phyloP scores from a whole-genome alignment of 2,797 vertebrate species.

The Propithecus perrieri region DNA sequence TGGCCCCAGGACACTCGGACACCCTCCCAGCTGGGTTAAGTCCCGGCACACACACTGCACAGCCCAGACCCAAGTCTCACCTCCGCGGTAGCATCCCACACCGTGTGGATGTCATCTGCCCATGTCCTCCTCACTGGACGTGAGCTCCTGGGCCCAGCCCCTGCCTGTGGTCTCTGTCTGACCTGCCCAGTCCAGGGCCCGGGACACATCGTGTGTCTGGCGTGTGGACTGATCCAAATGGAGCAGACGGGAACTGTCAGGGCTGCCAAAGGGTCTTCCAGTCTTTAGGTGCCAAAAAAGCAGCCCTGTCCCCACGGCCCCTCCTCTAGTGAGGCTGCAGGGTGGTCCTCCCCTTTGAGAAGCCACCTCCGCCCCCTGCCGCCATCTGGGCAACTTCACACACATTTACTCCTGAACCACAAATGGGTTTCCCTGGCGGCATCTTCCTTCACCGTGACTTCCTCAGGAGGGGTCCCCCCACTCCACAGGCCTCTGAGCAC shows the following conservation, averaged over 20 bases:
- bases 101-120: fast-evolving
- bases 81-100: not conserved
- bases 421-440: not conserved
- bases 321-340: fast-evolving
- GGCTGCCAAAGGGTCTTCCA: fast-evolving
- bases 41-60: fast-evolving
- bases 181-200: not conserved
- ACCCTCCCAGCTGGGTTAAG: no score
- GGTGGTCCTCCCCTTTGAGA: not conserved
- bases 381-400: fast-evolving
- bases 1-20: not conserved
- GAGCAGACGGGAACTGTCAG: fast-evolving
- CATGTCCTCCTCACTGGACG: not conserved
- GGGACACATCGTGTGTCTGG: fast-evolving
- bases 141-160: not conserved
- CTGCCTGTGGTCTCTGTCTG: not conserved
- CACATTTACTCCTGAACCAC: not conserved
- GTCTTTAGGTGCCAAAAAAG: not conserved
- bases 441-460: fast-evolving
- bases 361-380: fast-evolving
- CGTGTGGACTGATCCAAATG: fast-evolving
- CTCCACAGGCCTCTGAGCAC: no score
- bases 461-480: fast-evolving
- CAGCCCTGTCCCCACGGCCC: fast-evolving
- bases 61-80: not conserved